Percentiles rank a stretch among this genome's conserved stretches.
Evolutionary conservation across 1,140 invertebrate species (phyloP).

Genomic region (Drosophila grimshawi): DNA sequence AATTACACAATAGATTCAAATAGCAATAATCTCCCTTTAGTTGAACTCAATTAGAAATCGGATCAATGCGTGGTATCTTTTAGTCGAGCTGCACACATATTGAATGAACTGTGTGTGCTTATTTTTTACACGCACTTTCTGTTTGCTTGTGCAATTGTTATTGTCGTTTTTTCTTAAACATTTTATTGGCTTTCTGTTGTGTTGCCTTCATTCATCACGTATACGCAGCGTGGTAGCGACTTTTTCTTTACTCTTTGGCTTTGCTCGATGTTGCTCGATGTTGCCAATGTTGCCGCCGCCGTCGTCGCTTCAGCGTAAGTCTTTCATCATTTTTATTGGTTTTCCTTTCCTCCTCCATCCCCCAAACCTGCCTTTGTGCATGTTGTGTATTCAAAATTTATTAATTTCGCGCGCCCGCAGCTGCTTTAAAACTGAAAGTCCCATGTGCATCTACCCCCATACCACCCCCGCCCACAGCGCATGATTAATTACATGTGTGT

Average conservation of each 20-base stretch:
- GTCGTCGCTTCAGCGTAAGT: slow-evolving; percentile 45
- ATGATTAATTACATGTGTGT: slow-evolving; percentile 44
- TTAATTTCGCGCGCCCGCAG: slow-evolving; percentile 43
- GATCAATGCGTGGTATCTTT: background rate
- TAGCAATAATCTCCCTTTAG: background rate
- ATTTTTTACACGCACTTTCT: slow-evolving; percentile 13
- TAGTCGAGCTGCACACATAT: background rate
- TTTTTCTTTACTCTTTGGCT: slow-evolving; percentile 5
- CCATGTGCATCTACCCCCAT: slow-evolving; percentile 10
- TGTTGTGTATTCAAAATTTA: slow-evolving; percentile 50
- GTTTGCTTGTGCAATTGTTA: slow-evolving; percentile 67
- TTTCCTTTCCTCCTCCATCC: slow-evolving; percentile 12
- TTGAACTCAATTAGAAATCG: background rate
- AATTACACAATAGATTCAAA: no score
- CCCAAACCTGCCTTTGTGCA: background rate
- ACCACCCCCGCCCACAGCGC: background rate
- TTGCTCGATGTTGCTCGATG: slow-evolving; percentile 5
- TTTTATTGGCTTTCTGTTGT: slow-evolving; percentile 67
- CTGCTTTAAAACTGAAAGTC: slow-evolving; percentile 45
- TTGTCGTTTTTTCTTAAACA: slow-evolving; percentile 44
- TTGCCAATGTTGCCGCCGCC: slow-evolving; percentile 23
- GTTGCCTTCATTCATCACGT: slow-evolving; percentile 58
- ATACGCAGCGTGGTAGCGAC: slow-evolving; percentile 48
- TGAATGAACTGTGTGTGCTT: slow-evolving; percentile 25
- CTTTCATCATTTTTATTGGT: slow-evolving; percentile 80